Percentiles rank a stretch among this genome's conserved stretches.
phyloP scores from a whole-genome alignment of 2,797 vertebrate genomes.

The Myotis daubentonii region DNA sequence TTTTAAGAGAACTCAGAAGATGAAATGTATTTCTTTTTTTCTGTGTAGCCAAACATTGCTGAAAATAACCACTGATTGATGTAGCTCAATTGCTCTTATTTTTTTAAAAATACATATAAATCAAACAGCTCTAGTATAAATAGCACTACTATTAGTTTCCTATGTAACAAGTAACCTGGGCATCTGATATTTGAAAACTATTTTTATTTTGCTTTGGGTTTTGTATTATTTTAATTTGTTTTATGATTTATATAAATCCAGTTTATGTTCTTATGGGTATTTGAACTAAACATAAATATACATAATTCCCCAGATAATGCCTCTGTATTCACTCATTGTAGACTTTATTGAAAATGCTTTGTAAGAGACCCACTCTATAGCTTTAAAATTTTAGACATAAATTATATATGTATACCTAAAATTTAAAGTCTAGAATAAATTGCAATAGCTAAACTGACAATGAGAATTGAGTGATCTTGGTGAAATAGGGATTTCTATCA shows the following conservation, averaged over 20 bases:
- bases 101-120: background rate
- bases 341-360: background rate
- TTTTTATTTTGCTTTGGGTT: background rate
- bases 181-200: background rate
- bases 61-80: background rate
- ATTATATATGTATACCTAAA: background rate
- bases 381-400: slow-evolving; percentile 9
- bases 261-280: background rate
- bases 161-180: background rate
- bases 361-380: background rate
- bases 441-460: background rate
- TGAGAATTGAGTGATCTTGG: background rate
- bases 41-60: background rate
- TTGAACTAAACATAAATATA: background rate
- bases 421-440: background rate
- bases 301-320: background rate
- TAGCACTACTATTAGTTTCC: background rate
- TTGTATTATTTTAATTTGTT: background rate
- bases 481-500: background rate
- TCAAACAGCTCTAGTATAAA: background rate
- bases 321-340: background rate
- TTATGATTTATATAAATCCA: background rate
- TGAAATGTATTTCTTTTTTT: background rate
- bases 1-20: background rate
- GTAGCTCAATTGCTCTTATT: background rate